phyloP scores from a whole-genome alignment of 2,888 invertebrate genomes.

The Apotomis turbidana region DNA sequence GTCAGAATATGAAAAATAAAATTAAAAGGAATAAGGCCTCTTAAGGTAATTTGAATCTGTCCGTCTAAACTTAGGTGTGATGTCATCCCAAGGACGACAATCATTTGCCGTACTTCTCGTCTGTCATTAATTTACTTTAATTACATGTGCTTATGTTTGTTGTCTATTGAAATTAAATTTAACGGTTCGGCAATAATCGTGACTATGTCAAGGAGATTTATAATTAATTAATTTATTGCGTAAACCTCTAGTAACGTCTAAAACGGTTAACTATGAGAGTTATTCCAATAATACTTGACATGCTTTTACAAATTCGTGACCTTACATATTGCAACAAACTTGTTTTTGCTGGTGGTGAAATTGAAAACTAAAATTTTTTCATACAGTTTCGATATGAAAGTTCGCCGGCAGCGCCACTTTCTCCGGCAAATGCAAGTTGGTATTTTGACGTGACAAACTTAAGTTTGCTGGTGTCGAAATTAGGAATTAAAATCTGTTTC shows the following conservation, averaged over 20 bases:
- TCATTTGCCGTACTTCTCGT: no score
- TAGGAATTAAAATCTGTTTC: neutral
- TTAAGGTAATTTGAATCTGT: no score
- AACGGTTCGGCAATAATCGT: constrained; percentile 18
- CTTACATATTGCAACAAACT: constrained; percentile 14
- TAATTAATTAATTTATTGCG: constrained; percentile 25
- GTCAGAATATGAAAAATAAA: no score
- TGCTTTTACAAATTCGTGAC: constrained; percentile 19
- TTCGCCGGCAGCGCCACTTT: neutral
- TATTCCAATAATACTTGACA: constrained; percentile 23
- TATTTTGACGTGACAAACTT: constrained; percentile 1
- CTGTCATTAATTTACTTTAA: no score
- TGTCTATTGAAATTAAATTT: neutral
- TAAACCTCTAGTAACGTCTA: constrained; percentile 12
- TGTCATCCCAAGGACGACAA: no score
- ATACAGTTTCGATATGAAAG: neutral
- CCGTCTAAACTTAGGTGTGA: no score
- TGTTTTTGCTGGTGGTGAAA: constrained; percentile 3
- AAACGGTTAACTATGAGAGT: constrained; percentile 18
- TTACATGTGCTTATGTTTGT: neutral
- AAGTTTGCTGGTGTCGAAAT: neutral
- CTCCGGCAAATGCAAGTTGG: neutral
- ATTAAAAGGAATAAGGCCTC: no score
- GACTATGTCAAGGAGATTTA: constrained; percentile 21
- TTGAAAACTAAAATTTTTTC: neutral